Evolutionary conservation across 1,140 invertebrate genomes (phyloP).

Genomic region (Drosophila truncata): DNA sequence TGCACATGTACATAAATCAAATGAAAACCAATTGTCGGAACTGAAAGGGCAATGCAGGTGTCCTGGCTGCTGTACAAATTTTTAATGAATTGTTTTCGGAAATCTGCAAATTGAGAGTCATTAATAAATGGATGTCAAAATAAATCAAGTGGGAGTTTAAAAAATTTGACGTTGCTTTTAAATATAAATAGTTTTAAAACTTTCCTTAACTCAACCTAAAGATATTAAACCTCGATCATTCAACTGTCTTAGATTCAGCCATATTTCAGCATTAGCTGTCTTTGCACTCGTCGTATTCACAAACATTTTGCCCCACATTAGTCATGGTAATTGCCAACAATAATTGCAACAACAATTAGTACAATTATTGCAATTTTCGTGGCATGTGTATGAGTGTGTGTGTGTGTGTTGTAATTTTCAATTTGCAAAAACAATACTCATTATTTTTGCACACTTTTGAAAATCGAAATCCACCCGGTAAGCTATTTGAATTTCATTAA

Average conservation of each 20-base stretch:
- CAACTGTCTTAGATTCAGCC: constrained; percentile 15
- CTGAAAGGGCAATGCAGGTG: constrained; percentile 28
- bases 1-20: constrained; percentile 42
- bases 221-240: constrained; percentile 1
- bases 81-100: constrained; percentile 4
- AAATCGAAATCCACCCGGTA: constrained; percentile 20
- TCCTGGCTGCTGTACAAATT: neutral
- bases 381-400: constrained; percentile 1
- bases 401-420: constrained; percentile 59
- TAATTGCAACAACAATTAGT: constrained; percentile 82
- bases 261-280: constrained; percentile 2
- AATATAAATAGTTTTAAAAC: neutral
- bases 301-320: constrained; percentile 76
- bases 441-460: constrained; percentile 63
- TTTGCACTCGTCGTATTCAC: constrained; percentile 56
- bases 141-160: neutral
- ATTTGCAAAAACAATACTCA: constrained; percentile 72
- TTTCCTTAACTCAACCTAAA: neutral
- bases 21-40: constrained; percentile 10
- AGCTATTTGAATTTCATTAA: constrained; percentile 57
- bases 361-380: constrained; percentile 82
- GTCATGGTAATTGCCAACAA: constrained; percentile 78
- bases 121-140: neutral
- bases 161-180: neutral
- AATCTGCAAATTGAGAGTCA: constrained; percentile 8